phyloP scores from a whole-genome alignment of 2,888 invertebrate species.

The Troilus luridus region DNA sequence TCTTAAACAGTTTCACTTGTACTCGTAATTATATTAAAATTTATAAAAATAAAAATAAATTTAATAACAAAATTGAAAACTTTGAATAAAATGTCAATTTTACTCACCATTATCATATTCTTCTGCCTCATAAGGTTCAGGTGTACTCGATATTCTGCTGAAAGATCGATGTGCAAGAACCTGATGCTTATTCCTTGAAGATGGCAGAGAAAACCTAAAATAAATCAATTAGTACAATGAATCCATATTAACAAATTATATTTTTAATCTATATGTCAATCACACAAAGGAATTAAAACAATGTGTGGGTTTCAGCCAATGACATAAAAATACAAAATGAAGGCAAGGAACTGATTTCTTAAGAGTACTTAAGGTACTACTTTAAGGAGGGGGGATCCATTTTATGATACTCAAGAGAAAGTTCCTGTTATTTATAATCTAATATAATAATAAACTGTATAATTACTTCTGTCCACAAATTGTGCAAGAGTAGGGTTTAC shows the following conservation, averaged over 20 bases:
- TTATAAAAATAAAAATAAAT: neutral
- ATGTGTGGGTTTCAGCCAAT: neutral
- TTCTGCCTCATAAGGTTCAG: conserved; percentile 53
- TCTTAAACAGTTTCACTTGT: neutral
- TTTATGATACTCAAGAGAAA: neutral
- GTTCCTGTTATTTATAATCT: neutral
- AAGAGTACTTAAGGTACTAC: neutral
- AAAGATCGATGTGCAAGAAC: conserved; percentile 61
- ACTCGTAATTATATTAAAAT: neutral
- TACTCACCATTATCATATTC: conserved; percentile 60
- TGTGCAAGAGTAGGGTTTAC: conserved; percentile 58
- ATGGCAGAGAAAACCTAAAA: conserved; percentile 60
- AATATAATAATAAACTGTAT: neutral
- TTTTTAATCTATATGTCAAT: neutral
- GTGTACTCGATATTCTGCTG: conserved; percentile 52
- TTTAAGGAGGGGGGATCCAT: neutral
- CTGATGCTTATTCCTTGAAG: conserved; percentile 63
- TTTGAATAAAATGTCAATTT: neutral
- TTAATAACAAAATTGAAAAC: neutral
- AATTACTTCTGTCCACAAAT: conserved; percentile 62
- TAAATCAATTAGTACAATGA: neutral
- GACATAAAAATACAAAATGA: neutral
- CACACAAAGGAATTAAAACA: neutral
- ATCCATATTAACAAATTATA: neutral
- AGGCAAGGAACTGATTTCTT: neutral